Evolutionary conservation across 2,888 invertebrate genomes (phyloP).

Genomic region (Caenorhabditis imperialis): DNA sequence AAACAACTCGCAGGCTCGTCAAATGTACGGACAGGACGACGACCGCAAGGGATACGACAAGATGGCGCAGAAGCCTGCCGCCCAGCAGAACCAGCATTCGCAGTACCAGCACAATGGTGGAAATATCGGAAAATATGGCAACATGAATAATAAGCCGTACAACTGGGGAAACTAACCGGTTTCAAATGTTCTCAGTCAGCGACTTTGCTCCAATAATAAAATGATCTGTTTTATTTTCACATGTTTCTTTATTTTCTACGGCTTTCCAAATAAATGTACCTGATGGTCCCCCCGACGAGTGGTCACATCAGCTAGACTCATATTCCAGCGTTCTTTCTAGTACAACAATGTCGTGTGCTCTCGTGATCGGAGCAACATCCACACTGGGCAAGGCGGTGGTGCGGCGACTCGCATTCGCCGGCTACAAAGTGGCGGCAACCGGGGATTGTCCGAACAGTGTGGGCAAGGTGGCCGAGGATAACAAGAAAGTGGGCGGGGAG

Average conservation of each 20-base stretch:
- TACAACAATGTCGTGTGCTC: slow-evolving; percentile 46
- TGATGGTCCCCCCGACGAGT: slow-evolving; percentile 26
- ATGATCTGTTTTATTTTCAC: slow-evolving; percentile 59
- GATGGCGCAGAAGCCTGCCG: slow-evolving; percentile 50
- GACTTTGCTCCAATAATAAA: slow-evolving; percentile 60
- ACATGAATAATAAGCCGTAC: slow-evolving; percentile 57
- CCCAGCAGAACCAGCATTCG: slow-evolving; percentile 47
- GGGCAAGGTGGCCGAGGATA: slow-evolving; percentile 58
- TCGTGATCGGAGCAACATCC: slow-evolving; percentile 59
- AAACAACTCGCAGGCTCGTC: slow-evolving; percentile 49
- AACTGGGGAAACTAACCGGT: slow-evolving; percentile 61
- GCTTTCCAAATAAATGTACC: slow-evolving; percentile 61
- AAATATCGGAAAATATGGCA: slow-evolving; percentile 49
- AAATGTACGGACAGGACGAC: slow-evolving; percentile 60
- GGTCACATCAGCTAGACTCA: slow-evolving; percentile 9
- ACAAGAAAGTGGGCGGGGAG: slow-evolving; percentile 59
- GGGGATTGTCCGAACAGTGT: slow-evolving; percentile 57
- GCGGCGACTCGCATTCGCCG: slow-evolving; percentile 64
- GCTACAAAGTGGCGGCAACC: slow-evolving; percentile 59
- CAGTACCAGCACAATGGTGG: slow-evolving; percentile 56
- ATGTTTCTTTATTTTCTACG: slow-evolving; percentile 55
- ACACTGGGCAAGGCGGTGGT: slow-evolving; percentile 65
- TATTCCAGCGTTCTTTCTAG: no score
- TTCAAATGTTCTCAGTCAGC: slow-evolving; percentile 60
- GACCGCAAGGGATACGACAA: slow-evolving; percentile 59